Evolutionary conservation across 2,797 vertebrate species (phyloP).

Genomic region (Sus cebifrons): DNA sequence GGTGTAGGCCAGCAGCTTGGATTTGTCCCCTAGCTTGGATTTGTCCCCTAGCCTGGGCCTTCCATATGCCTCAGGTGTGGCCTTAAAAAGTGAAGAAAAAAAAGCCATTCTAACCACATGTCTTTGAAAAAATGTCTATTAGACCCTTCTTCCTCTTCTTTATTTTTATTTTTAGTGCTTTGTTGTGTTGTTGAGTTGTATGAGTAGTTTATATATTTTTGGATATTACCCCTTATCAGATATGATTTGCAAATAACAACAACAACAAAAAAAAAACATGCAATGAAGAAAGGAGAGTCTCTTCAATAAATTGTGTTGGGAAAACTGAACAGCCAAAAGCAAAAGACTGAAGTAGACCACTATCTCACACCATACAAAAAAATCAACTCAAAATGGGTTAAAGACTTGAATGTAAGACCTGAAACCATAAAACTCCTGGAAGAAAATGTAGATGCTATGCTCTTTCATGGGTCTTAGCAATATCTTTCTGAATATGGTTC

Average conservation of each 20-base stretch:
- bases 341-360: not conserved
- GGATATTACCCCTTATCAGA: too few relatives aligned
- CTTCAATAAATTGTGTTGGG: too few relatives aligned
- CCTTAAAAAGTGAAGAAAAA: too few relatives aligned
- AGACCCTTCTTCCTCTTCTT: not conserved
- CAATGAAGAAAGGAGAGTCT: too few relatives aligned
- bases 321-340: not conserved
- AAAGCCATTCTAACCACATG: not conserved
- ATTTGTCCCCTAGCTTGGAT: too few relatives aligned
- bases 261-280: too few relatives aligned
- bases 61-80: too few relatives aligned
- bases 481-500: not conserved
- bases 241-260: too few relatives aligned
- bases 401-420: not conserved
- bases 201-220: not conserved
- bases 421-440: not conserved
- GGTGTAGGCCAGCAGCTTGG: too few relatives aligned
- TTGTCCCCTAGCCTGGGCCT: too few relatives aligned
- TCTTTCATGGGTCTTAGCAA: not conserved
- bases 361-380: not conserved
- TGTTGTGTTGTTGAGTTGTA: not conserved
- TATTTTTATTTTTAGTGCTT: not conserved
- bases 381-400: not conserved
- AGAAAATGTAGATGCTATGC: not conserved
- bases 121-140: not conserved